phyloP scores from a whole-genome alignment of 2,888 invertebrate genomes.

The Leptinotarsa juncta region DNA sequence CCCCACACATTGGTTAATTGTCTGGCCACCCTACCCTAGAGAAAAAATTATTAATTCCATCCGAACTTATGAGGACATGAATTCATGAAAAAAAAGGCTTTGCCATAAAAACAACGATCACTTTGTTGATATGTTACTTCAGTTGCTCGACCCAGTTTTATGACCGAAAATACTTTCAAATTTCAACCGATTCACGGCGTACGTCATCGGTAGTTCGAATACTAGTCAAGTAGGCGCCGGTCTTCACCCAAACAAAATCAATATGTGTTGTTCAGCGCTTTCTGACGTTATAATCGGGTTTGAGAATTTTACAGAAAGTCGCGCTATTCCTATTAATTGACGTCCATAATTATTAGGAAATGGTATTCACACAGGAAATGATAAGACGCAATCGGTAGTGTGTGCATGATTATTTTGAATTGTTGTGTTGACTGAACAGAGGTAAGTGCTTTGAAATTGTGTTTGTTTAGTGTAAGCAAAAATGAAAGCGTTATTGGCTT shows the following conservation, averaged over 20 bases:
- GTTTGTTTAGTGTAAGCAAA: no score
- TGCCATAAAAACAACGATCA: no score
- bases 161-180: not conserved
- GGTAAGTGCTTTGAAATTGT: not conserved
- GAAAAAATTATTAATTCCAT: no score
- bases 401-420: not conserved
- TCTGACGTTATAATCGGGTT: not conserved
- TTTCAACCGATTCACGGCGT: not conserved
- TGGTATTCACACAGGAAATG: conserved; percentile 6
- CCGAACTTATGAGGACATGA: no score
- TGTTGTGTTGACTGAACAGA: not conserved
- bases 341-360: not conserved
- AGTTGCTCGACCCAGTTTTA: not conserved
- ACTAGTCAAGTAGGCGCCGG: conserved; percentile 1
- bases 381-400: conserved; percentile 14
- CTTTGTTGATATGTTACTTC: not conserved
- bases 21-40: no score
- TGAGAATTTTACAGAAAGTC: not conserved
- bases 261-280: not conserved
- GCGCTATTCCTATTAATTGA: conserved; percentile 8
- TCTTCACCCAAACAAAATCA: conserved; percentile 2
- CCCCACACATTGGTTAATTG: no score
- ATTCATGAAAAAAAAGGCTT: no score
- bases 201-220: not conserved
- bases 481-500: no score